Evolutionary conservation across 2,888 invertebrate species (phyloP), one percentile per base, ranked within the genome.

Genomic region (Exocentrus adspersus): DNA sequence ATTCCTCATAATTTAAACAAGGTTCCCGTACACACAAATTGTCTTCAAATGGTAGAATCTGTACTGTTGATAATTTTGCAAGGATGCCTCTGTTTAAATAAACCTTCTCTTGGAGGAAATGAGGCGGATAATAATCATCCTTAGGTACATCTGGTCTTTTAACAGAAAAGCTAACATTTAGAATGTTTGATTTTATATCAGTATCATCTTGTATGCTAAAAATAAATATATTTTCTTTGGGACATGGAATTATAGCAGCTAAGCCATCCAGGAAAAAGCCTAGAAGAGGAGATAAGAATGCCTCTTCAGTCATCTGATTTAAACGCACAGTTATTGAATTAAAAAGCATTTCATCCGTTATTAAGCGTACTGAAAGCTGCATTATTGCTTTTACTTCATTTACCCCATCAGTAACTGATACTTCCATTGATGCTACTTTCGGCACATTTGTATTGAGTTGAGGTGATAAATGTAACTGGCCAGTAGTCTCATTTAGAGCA

Each of bases 371-470:
- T 0, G 91, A 90, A 0, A 98, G 86, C 64, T 92, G 93, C 93
- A 97, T 97, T 73, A 94, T 90, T 0, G 97, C 95, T 81, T 93
- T 94, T 0, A 94, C 92, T 82, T 95, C 95, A 82, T 98, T 97
- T 6, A 95, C 90, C 0, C 97, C 97, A 83, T 98, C 98, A 65
- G 92, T 89, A 0, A 97, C 97, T 20, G 94, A 93, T 21, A 98
- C 92, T 82, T 95, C 94, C 92, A 98, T 95, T 0, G 92, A 92
- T 1, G 97, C 97, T 37, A 94, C 86, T 78, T 96, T 92, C 0
- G 97, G 94, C 4, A 98, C 96, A 81, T 98, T 97, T 0, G 97
- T 97, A 80, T 98, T 97, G 16, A 98, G 85, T 76, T 95, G 94
- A 0, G 96, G 95, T 7, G 97, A 96, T 0, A 98, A 84, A 1